Percentiles rank a stretch among this genome's conserved stretches.
Conservation (phyloP, 2,888 invertebrate genomes). For the Hypena proboscidalis region DNA sequence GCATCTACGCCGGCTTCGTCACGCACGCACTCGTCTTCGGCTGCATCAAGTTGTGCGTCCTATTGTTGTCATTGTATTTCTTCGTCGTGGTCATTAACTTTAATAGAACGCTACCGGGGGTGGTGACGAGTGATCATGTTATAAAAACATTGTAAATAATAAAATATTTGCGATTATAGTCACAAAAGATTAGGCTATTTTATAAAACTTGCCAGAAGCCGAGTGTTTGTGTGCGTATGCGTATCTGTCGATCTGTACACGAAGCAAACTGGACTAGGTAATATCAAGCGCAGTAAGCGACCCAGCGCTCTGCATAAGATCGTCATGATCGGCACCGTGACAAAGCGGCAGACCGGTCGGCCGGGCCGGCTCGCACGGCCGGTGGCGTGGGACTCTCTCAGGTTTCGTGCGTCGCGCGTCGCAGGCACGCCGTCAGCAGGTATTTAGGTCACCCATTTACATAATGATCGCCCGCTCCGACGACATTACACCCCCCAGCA, state of each 20-base stretch:
- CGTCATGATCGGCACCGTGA: background rate
- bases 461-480: conserved; percentile 1
- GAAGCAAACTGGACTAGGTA: too few relatives aligned
- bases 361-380: background rate
- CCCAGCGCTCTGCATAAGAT: too few relatives aligned
- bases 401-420: background rate
- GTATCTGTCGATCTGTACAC: too few relatives aligned
- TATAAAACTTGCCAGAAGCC: too few relatives aligned
- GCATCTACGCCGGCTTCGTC: background rate
- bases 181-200: too few relatives aligned
- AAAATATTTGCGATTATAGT: too few relatives aligned
- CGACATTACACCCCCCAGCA: background rate
- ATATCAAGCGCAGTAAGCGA: too few relatives aligned
- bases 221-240: too few relatives aligned
- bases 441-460: conserved; percentile 38
- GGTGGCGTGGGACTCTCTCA: background rate
- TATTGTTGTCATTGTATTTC: conserved; percentile 13
- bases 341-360: conserved; percentile 26
- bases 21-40: background rate
- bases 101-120: conserved; percentile 52
- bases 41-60: conserved; percentile 1
- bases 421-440: conserved; percentile 7
- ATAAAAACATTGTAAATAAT: too few relatives aligned
- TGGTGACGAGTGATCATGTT: too few relatives aligned
- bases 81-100: conserved; percentile 54